A percentile compares a stretch with the other conserved stretches of the same genome.
Evolutionary conservation across 2,113 vertebrate species (phyloP).

Genomic region (Pelvicachromis taeniatus): DNA sequence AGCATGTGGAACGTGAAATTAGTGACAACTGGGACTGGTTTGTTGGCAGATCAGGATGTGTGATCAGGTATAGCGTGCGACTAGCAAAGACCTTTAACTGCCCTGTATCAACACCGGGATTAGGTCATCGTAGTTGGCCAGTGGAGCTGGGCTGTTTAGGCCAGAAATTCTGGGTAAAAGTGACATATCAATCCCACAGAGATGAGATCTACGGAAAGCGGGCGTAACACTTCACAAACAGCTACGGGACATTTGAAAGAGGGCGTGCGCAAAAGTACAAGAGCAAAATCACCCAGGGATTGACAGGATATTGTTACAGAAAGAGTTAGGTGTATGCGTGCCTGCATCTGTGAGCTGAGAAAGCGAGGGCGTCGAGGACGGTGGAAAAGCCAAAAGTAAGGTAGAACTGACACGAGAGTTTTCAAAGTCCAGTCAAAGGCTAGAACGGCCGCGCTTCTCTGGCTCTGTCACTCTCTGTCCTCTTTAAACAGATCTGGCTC

Average conservation of each 20-base stretch:
- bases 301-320: slow-evolving; percentile 51
- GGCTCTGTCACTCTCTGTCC: slow-evolving; percentile 40
- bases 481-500: slow-evolving; percentile 55
- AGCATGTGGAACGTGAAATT: slow-evolving; percentile 17
- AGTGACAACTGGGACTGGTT: slow-evolving; percentile 22
- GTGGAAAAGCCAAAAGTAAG: slow-evolving; percentile 12
- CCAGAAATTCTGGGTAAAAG: slow-evolving; percentile 37
- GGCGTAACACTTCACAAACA: slow-evolving; percentile 56
- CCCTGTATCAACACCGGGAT: slow-evolving; percentile 44
- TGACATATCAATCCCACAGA: slow-evolving; percentile 49
- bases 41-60: slow-evolving; percentile 41
- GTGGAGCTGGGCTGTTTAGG: slow-evolving; percentile 11
- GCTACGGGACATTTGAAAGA: slow-evolving; percentile 30
- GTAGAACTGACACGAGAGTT: background rate
- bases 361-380: slow-evolving; percentile 8
- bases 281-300: slow-evolving; percentile 34
- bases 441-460: background rate
- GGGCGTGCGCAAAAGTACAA: slow-evolving; percentile 13
- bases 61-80: slow-evolving; percentile 57
- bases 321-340: background rate
- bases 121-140: slow-evolving; percentile 60
- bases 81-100: slow-evolving; percentile 29
- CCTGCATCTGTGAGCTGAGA: background rate
- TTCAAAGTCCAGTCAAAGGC: background rate
- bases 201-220: slow-evolving; percentile 43